These are phyloP conservation scores for Tichodroma muraria DNA, from an alignment of 2,113 vertebrate genomes.

Conservation along the genomic window DNA sequence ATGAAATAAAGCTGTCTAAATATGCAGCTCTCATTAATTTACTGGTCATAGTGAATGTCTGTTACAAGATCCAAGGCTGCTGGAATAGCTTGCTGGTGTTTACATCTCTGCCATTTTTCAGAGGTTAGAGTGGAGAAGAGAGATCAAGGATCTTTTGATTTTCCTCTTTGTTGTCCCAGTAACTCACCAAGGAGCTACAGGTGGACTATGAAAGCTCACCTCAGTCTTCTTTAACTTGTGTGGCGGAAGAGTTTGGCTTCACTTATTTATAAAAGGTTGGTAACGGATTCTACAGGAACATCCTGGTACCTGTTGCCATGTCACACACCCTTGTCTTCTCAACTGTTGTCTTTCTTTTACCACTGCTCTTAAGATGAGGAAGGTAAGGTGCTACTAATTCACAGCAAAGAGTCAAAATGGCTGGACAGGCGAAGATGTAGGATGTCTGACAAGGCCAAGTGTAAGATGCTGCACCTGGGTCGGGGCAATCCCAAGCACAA, in stretches of 20 bases:
- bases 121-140: neutral
- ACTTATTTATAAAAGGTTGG: neutral
- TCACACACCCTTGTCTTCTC: neutral
- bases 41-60: neutral
- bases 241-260: neutral
- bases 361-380: neutral
- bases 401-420: neutral
- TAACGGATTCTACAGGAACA: neutral
- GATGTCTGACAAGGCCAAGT: too few species aligned
- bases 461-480: neutral
- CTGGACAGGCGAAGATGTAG: neutral
- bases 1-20: constrained; percentile 4
- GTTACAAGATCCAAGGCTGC: neutral
- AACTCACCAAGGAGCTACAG: neutral
- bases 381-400: neutral
- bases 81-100: neutral
- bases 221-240: neutral
- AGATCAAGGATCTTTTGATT: neutral
- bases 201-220: neutral
- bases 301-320: neutral
- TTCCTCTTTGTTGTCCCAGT: neutral
- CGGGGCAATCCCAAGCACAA: neutral
- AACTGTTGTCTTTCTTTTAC: accelerated
- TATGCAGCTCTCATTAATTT: neutral
- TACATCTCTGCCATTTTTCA: neutral